Evolutionary conservation across 2,797 vertebrate species (phyloP), one percentile per base, ranked within the genome.

Genomic region (Sebastes dallii): DNA sequence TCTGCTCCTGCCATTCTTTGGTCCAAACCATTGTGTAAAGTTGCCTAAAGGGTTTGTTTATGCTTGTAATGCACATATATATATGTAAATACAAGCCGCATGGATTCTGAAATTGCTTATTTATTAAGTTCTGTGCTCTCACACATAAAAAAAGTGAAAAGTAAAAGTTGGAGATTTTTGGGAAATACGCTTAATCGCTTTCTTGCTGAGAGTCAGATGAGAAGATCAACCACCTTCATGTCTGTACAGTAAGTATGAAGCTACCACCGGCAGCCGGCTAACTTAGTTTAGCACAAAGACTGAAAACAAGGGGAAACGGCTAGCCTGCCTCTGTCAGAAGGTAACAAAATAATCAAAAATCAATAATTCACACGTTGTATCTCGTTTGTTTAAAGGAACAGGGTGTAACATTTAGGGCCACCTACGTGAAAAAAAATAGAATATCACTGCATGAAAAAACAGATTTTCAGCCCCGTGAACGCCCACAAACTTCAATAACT

Each of bases 161-260:
- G 25, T 24, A 6, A 67, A 60, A 32, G 36, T 32, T 66, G 3
- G 3, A 62, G 13, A 52, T 42, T 73, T 73, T 64, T 34, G 20
- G 58, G 9, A 4, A 74, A 55, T 29, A n/a, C 2, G 9, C 29
- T 14, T n/a, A 66, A 8, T 55, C 3, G 32, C 52, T 66, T 56
- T 72, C 24, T 74, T 36, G 12, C 61, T 39, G 72, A 20, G 22
- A 27, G 59, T 36, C 20, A 34, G 24, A 42, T 58, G 54, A 20
- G 64, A 20, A 25, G 54, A 67, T 24, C 42, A 6, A 58, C 14
- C 54, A 3, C 14, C 64, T n/a, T 46, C 54, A 18, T 66, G 64
- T 67, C n/a, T 13, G 6, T 25, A 50, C 55, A 59, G 74, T 76
- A 60, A 68, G 66, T 67, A 76, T 59, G 54, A 66, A 46, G 34